phyloP scores from a whole-genome alignment of 1,140 invertebrate genomes.

The Megathymus violae region DNA sequence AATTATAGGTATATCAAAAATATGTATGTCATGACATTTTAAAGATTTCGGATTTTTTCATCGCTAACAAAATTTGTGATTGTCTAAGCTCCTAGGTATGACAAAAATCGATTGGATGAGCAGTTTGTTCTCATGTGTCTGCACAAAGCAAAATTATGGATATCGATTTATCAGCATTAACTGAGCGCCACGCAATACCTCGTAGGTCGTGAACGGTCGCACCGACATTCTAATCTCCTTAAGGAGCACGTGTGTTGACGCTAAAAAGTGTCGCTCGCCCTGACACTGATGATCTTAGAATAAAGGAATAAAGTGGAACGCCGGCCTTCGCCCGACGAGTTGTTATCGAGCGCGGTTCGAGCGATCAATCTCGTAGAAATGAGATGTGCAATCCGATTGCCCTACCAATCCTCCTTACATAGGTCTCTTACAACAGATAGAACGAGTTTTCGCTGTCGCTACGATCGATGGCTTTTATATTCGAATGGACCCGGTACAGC shows the following conservation, averaged over 20 bases:
- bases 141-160: not conserved
- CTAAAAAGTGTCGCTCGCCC: slow-evolving; percentile 64
- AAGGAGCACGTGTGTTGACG: slow-evolving; percentile 43
- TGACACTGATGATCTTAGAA: slow-evolving; percentile 75
- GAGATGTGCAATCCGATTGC: slow-evolving; percentile 37
- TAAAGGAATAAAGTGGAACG: slow-evolving; percentile 57
- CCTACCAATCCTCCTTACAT: too few relatives aligned
- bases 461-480: too few relatives aligned
- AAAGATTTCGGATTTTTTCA: too few relatives aligned
- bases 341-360: slow-evolving; percentile 18
- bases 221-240: slow-evolving; percentile 56
- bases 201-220: slow-evolving; percentile 26
- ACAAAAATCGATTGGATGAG: too few relatives aligned
- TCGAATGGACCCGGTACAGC: too few relatives aligned
- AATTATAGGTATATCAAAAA: too few relatives aligned
- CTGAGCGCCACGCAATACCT: slow-evolving; percentile 7
- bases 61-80: too few relatives aligned
- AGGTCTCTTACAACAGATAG: too few relatives aligned
- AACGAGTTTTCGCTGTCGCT: too few relatives aligned
- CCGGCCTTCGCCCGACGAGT: slow-evolving; percentile 45
- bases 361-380: slow-evolving; percentile 15
- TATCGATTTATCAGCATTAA: slow-evolving; percentile 23
- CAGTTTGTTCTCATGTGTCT: too few relatives aligned
- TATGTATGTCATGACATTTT: too few relatives aligned
- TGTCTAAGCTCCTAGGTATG: too few relatives aligned